Base-by-base conservation (phyloP, 2,888 invertebrate genomes). In the Pseudeuparius sepicola region DNA sequence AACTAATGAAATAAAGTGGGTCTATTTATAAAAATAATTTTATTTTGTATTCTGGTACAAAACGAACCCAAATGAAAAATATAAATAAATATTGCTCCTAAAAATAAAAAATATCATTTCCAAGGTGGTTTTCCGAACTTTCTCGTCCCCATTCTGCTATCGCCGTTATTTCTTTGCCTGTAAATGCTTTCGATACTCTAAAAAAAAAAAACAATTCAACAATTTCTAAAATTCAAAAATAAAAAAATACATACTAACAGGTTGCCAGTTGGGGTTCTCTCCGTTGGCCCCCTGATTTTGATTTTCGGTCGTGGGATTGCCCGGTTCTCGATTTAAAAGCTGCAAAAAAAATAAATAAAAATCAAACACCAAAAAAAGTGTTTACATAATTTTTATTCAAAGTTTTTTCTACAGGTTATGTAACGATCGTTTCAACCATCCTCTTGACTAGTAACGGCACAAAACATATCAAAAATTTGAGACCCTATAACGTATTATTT, bases 291-390 rank as follows among this genome's bases (percentile, higher is more conserved):
- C 32, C 12, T 37, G 34, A 4, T 24, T 24, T 11, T 29, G 33
- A 16, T 31, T 31, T 9, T 51, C 47, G 16, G 43, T 45, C 7
- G 41, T 36, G 10, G 49, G 43, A 43, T 50, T 49, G 27, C 50
- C 50, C 16, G 51, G 51, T 13, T 46, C 46, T 39, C 52, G 54
- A 41, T 53, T 52, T 41, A 58, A 42, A 12, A 58, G 45, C 57
- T 57, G 34, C 33, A 51, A 48, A 38, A 34, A 37, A 40, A 40
- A 16, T 11, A 14, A 7, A 24, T 16, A 37, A 40, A 31, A 13
- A 33, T 17, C 12, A 13, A 25, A 20, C 6, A 6, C 6, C 6
- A 6, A 39, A 34, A 39, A 37, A 38, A 28, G 9, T n/a, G n/a
- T 29, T 35, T 28, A 15, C 33, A 24, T 15, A 34, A 12, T 30